Evolutionary conservation across 2,113 vertebrate genomes (phyloP).

Genomic region (Struthidea cinerea): DNA sequence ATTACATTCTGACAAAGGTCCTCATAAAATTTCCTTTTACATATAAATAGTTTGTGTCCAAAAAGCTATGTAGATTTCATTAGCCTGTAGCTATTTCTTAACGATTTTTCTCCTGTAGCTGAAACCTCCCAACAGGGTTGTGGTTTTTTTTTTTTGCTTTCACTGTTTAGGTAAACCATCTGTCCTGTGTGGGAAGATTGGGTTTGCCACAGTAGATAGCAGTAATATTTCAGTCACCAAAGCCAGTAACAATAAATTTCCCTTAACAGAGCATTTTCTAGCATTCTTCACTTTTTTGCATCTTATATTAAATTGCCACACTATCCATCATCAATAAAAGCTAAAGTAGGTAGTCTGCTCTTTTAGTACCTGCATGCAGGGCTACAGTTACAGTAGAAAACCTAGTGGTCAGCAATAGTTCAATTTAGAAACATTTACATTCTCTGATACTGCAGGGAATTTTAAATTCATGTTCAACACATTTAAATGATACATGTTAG

Average conservation of each 20-base stretch:
- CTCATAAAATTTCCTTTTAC: not conserved
- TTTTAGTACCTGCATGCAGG: not conserved
- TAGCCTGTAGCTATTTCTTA: not conserved
- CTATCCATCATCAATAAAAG: not conserved
- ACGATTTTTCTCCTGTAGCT: not conserved
- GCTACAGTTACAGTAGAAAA: not conserved
- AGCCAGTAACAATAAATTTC: not conserved
- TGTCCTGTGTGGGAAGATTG: not conserved
- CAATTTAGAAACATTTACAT: not conserved
- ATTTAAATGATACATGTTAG: not conserved
- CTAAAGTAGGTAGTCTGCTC: not conserved
- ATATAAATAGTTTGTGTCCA: not conserved
- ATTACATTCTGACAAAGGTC: not conserved
- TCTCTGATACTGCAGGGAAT: not conserved
- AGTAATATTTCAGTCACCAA: not conserved
- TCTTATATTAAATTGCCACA: not conserved
- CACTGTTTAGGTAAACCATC: slow-evolving; percentile 18
- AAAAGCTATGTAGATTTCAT: not conserved
- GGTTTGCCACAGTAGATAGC: not conserved
- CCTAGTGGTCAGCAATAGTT: not conserved
- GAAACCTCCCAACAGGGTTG: not conserved
- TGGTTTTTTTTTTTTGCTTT: not conserved
- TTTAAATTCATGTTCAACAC: not conserved
- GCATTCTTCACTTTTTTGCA: not conserved
- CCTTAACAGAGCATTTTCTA: not conserved